Base-by-base conservation (phyloP, 2,797 vertebrate species). In the Cuniculus paca region DNA sequence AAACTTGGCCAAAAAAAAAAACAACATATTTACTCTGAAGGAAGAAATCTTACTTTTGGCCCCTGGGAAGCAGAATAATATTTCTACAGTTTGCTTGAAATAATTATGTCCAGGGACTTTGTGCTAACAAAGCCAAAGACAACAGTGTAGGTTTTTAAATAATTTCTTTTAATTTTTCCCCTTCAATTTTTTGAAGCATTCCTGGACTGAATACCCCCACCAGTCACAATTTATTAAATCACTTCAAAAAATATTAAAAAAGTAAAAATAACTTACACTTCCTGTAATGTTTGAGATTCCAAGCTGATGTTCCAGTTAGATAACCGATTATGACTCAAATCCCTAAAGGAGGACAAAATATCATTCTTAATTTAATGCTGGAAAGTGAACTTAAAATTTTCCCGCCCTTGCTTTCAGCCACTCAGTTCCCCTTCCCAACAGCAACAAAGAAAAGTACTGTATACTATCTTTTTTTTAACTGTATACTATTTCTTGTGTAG, bases 311-410 rank as follows among this genome's bases (percentile, higher is more conserved):
- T 99, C 98, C 98, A 99, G 91, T 98, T 98, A 95, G 98, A 98
- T 81, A 99, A 97, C 74, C 98, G 97, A 87, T 99, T 99, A 97
- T 98, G 98, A 97, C 99, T 99, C 97, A 99, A 98, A 97, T 99
- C 99, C 97, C 99, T 99, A 82, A 84, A 92, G 17, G 26, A 9
- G 0, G 28, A 86, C 87, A 97, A 88, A 90, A 83, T 77, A 85
- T 79, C 78, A 94, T 63, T 63, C 3, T 97, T 95, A 96, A 56
- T 42, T 87, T 70, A 91, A 42, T 87, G 36, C 0, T 88, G 6
- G 48, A 65, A 91, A 72, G 19, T 28, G 70, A 16, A 74, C 9
- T 60, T 92, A 65, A 68, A 81, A 70, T 63, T 60, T 39, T 93
- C 58, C 60, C 12, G 65, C n/a, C 48, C 60, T 84, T 77, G 26